Percentiles rank a stretch among this genome's conserved stretches.
These are phyloP conservation scores for Antedon mediterranea DNA, from an alignment of 53 echinoderm and acorn worm species.

Conservation along the genomic window DNA sequence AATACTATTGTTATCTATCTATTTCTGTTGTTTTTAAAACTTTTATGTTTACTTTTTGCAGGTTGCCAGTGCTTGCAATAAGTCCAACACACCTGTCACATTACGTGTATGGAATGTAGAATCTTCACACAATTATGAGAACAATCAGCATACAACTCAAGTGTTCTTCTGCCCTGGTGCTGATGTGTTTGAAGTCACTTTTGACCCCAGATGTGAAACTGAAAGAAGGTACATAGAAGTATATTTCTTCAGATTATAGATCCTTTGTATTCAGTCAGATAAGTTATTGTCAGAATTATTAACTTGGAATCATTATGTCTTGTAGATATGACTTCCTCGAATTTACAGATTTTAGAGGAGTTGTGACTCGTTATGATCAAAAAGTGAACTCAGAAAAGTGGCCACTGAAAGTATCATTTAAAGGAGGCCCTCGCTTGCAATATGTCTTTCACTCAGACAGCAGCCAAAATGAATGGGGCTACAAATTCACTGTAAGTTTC, in stretches of 20 bases:
- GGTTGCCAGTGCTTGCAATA: conserved; percentile 1
- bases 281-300: too few species aligned
- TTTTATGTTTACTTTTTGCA: neutral
- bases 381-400: conserved; percentile 84
- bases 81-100: conserved; percentile 23
- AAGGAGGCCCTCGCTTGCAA: conserved; percentile 72
- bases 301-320: neutral
- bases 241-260: too few species aligned
- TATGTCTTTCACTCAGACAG: conserved; percentile 94
- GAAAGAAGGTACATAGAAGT: conserved; percentile 40
- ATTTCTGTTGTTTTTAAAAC: neutral
- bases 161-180: conserved; percentile 95
- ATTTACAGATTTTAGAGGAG: conserved; percentile 78
- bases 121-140: conserved; percentile 79
- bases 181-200: conserved; percentile 65
- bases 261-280: too few species aligned
- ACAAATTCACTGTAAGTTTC: conserved; percentile 95
- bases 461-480: conserved; percentile 94
- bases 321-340: conserved; percentile 85
- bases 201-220: conserved; percentile 88
- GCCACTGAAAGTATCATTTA: conserved; percentile 64
- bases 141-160: conserved; percentile 83
- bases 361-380: conserved; percentile 81
- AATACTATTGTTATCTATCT: too few species aligned
- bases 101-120: conserved; percentile 85